Percentiles rank a stretch among this genome's conserved stretches.
phyloP scores from a whole-genome alignment of 2,797 vertebrate genomes.

The Sphaeramia orbicularis region DNA sequence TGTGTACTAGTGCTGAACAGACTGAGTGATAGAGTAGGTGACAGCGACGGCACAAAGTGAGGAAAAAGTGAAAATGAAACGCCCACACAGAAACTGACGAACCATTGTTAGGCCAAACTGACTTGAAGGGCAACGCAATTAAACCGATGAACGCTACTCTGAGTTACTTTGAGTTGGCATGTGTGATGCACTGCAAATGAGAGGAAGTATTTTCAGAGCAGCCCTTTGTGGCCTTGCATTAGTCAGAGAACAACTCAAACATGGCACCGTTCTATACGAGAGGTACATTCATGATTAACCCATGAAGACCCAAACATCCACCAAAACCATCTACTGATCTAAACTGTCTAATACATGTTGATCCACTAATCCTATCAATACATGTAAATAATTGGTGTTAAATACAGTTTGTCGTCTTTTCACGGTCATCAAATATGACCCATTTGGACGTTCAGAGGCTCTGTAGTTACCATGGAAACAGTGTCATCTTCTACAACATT shows the following conservation, averaged over 20 bases:
- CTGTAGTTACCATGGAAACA: no score
- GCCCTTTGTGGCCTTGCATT: background rate
- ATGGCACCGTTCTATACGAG: background rate
- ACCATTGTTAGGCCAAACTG: constrained; percentile 31
- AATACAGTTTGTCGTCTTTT: no score
- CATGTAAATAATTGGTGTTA: no score
- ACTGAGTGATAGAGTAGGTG: constrained; percentile 1
- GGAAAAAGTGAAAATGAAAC: constrained; percentile 9
- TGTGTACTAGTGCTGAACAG: background rate
- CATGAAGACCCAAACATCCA: no score
- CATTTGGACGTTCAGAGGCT: no score
- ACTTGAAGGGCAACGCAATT: constrained; percentile 49
- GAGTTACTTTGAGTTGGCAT: constrained; percentile 6
- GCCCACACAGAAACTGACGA: constrained; percentile 7
- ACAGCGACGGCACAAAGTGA: constrained; percentile 10
- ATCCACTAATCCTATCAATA: no score
- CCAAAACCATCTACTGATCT: no score
- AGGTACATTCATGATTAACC: constrained; percentile 4
- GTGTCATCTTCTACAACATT: no score
- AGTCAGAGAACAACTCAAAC: background rate
- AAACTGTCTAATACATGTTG: no score
- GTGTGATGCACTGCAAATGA: constrained; percentile 14
- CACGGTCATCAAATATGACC: no score
- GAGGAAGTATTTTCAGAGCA: constrained; percentile 7
- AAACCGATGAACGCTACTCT: constrained; percentile 28